Percentiles rank a stretch among this genome's conserved stretches.
These are phyloP conservation scores for Calliscelio sp. DNA, from an alignment of 2,888 invertebrate genomes.

Conservation along the genomic window DNA sequence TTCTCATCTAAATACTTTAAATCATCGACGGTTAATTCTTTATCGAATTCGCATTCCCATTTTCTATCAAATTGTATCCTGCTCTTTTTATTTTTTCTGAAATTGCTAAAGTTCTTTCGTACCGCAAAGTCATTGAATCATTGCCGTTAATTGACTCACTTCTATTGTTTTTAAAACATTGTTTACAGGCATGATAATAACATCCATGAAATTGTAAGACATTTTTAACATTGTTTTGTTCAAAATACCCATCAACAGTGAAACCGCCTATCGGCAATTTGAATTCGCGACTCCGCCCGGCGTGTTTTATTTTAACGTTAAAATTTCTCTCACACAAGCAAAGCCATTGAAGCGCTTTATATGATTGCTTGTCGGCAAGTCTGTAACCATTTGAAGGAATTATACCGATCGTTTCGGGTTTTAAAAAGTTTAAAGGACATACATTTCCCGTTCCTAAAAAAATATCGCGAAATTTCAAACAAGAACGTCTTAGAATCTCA, in stretches of 20 bases:
- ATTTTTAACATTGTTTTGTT: background rate
- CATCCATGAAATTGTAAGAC: constrained; percentile 34
- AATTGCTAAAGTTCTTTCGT: constrained; percentile 29
- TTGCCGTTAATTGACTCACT: background rate
- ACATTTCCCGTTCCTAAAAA: constrained; percentile 68
- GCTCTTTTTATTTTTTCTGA: constrained; percentile 8
- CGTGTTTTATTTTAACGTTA: constrained; percentile 17
- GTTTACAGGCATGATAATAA: constrained; percentile 15
- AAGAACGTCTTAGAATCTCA: constrained; percentile 68
- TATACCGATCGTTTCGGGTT: background rate
- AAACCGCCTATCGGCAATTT: constrained; percentile 25
- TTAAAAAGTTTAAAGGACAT: constrained; percentile 66
- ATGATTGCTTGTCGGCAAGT: background rate
- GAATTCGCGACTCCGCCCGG: constrained; percentile 34
- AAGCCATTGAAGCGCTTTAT: constrained; percentile 73
- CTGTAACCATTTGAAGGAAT: background rate
- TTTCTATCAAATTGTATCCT: constrained; percentile 19
- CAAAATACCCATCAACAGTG: constrained; percentile 22
- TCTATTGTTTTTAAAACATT: constrained; percentile 11
- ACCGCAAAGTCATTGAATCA: constrained; percentile 13
- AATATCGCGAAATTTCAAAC: constrained; percentile 65
- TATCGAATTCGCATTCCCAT: constrained; percentile 49
- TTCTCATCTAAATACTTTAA: background rate
- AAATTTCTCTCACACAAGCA: constrained; percentile 1
- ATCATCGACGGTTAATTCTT: background rate